A percentile compares a stretch with the other conserved stretches of the same genome.
Conservation (phyloP, 2,113 vertebrate genomes). For the Apus apus region DNA sequence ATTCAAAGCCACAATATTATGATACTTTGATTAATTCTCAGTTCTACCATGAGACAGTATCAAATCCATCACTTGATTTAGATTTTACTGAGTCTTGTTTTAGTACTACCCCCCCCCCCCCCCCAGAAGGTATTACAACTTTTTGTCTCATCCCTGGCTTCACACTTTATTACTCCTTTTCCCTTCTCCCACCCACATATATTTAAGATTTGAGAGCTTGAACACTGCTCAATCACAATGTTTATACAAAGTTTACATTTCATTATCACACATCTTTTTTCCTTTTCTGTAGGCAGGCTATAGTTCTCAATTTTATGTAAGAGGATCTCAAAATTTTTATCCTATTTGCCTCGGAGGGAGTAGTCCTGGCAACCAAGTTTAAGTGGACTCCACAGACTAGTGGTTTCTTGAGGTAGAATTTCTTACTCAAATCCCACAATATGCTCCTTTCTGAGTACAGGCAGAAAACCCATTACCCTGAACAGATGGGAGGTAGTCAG, state of each 20-base stretch:
- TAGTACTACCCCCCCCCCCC: not conserved
- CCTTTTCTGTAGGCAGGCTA: not conserved
- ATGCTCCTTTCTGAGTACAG: conserved; percentile 5
- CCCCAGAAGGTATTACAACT: not conserved
- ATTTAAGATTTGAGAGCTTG: not conserved
- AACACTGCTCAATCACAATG: not conserved
- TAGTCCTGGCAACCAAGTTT: conserved; percentile 46
- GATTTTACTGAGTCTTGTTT: not conserved
- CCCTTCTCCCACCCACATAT: not conserved
- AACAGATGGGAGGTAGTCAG: conserved; percentile 59
- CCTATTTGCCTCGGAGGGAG: not conserved
- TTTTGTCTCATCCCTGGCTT: not conserved
- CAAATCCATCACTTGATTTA: not conserved
- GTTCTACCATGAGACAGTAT: not conserved
- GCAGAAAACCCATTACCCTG: conserved; percentile 49
- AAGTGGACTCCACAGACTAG: not conserved
- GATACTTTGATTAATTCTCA: not conserved
- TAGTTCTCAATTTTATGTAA: not conserved
- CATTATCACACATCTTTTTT: not conserved
- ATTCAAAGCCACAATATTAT: not conserved
- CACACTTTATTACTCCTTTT: not conserved
- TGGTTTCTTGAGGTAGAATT: not conserved
- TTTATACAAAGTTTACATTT: not conserved
- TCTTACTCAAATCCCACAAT: conserved; percentile 2
- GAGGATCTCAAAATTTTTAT: not conserved